Base-by-base conservation (phyloP, 1,140 invertebrate species). In the Prorops nasuta region DNA sequence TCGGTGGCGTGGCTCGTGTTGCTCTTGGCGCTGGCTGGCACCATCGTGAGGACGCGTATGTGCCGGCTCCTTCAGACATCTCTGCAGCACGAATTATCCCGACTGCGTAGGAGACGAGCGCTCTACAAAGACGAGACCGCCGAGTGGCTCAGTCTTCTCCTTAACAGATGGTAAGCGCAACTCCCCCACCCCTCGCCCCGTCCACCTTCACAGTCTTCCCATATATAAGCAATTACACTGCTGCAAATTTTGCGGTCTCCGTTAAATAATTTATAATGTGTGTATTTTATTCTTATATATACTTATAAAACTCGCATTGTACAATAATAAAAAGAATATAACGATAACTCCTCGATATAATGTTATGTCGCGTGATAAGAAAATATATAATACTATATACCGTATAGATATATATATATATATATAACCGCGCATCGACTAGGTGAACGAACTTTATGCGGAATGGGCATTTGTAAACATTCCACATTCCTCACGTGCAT, bases 61-160 rank as follows among this genome's bases (percentile, higher is more conserved):
- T 60, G 66, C 0, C 42, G 64, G 3, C 44, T 77, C 3, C 59
- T 76, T 2, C 64, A 75, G 9, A 58, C 51, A 6, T 53, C 63
- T 14, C 44, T 77, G 16, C 61, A 60, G 16, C 64, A 66, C 31
- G 77, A 81, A 49, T 63, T 77, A 19, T 51, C 72, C 3, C 66
- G 68, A 20, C 58, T 81, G 14, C 70, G 79, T 44, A 65, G 78
- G 21, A 74, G 76, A 52, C 65, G 77, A 32, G 79, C 79, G 3
- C 59, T 81, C 18, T 69, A 74, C 37, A 77, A 78, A 46, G 74
- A 77, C 42, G 80, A 82, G 55, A 79, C 80, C 2, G 76, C 72
- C 31, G 80, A 82, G 48, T 82, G 80, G 80, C 57, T 81, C n/a
- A 82, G 79, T 53, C 73, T 81, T 40, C 58, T 82, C 9, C 46